Conservation (phyloP, 2,888 invertebrate genomes). For the Gisinianus flammeolus region DNA sequence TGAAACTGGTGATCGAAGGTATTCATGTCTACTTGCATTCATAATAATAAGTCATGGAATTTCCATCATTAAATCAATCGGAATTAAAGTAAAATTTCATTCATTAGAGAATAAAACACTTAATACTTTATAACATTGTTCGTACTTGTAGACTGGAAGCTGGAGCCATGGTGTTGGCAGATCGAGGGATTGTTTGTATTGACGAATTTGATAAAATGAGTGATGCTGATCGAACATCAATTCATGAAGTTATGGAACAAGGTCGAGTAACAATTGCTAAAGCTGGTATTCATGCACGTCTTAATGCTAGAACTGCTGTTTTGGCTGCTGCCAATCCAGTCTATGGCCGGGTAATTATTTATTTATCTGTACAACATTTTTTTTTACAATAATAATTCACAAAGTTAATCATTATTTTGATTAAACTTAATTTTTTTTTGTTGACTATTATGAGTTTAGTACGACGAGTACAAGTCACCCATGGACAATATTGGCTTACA, state of each 20-base stretch:
- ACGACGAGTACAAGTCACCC: conserved; percentile 98
- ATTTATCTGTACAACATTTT: conserved; percentile 15
- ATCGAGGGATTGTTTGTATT: conserved; percentile 94
- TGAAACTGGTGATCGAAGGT: conserved; percentile 84
- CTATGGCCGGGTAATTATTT: conserved; percentile 78
- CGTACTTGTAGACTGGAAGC: conserved; percentile 77
- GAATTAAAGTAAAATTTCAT: no score
- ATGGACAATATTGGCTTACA: conserved; percentile 99
- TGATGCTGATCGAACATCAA: conserved; percentile 97
- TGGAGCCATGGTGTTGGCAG: conserved; percentile 99
- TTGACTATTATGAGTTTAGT: conserved; percentile 67
- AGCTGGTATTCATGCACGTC: conserved; percentile 94
- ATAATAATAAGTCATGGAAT: no score
- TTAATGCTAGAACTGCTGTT: conserved; percentile 97
- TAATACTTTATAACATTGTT: no score
- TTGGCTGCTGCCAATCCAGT: conserved; percentile 99
- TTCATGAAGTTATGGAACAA: conserved; percentile 99
- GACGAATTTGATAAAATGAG: conserved; percentile 99
- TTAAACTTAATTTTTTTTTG: neutral
- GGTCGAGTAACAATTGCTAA: conserved; percentile 97
- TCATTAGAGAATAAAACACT: no score
- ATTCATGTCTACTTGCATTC: neutral
- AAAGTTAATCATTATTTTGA: no score
- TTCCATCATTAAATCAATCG: no score
- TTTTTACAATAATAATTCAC: no score